A percentile compares a stretch with the other conserved stretches of the same genome.
Evolutionary conservation across 2,888 invertebrate genomes (phyloP).

Genomic region (Rugalucina vietnamica): DNA sequence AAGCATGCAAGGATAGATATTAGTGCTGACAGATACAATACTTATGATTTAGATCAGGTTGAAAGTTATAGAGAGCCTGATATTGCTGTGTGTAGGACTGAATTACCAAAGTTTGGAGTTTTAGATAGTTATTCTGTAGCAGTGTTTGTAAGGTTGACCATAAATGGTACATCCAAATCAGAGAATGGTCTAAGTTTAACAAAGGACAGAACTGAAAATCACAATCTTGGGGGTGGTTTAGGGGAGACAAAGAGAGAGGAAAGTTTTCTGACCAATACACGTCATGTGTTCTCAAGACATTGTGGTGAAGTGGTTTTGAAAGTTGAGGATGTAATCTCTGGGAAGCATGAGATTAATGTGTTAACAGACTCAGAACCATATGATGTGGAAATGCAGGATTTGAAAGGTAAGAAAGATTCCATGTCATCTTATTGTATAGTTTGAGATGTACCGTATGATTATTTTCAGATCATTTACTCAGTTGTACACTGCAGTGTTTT

Average conservation of each 20-base stretch:
- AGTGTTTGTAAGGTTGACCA: not conserved
- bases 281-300: not conserved
- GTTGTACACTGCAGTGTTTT: too few species aligned
- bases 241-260: not conserved
- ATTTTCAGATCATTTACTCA: too few species aligned
- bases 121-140: not conserved
- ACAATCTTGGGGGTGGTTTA: not conserved
- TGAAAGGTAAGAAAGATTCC: constrained; percentile 42
- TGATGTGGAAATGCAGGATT: constrained; percentile 32
- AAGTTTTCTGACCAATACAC: not conserved
- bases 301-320: constrained; percentile 43
- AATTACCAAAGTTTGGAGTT: not conserved
- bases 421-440: too few species aligned
- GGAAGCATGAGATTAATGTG: constrained; percentile 33
- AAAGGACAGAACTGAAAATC: too few species aligned
- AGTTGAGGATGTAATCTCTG: constrained; percentile 20
- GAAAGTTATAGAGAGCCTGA: not conserved
- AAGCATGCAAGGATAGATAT: not conserved
- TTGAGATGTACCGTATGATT: too few species aligned
- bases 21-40: not conserved
- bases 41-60: not conserved
- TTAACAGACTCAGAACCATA: not conserved
- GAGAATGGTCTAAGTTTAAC: too few species aligned
- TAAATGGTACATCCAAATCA: too few species aligned
- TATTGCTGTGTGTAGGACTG: not conserved